A percentile compares a stretch with the other conserved stretches of the same genome.
Conservation (phyloP, 2,888 invertebrate genomes). For the Griposia aprilina region DNA sequence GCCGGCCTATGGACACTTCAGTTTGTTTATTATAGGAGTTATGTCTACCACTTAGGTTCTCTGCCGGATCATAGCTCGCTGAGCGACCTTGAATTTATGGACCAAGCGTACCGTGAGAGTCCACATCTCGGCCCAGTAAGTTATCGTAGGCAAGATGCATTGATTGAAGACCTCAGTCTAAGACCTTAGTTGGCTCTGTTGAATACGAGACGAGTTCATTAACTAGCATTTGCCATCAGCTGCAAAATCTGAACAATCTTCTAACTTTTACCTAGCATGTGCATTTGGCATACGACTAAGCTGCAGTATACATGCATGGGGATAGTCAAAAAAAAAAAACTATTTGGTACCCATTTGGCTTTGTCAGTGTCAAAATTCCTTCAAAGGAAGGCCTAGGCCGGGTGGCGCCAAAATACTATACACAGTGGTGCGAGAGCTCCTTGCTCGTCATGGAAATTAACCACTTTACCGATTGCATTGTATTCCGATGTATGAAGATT, state of each 20-base stretch:
- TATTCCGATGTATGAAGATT: too few species aligned
- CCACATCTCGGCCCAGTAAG: background rate
- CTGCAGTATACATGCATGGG: background rate
- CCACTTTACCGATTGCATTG: background rate
- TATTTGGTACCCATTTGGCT: conserved; percentile 5
- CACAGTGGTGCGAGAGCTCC: background rate
- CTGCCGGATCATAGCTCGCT: background rate
- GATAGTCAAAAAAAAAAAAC: background rate
- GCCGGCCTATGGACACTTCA: background rate
- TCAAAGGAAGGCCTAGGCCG: conserved; percentile 16
- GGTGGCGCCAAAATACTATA: background rate
- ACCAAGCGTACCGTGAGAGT: too few species aligned
- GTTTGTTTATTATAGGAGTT: background rate
- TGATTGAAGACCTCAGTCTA: background rate
- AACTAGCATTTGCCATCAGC: background rate
- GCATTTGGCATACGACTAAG: background rate
- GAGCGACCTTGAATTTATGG: too few species aligned
- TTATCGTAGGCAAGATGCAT: background rate
- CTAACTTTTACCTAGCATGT: background rate
- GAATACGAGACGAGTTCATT: background rate
- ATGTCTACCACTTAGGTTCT: background rate
- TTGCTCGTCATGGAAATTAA: background rate
- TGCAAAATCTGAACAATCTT: background rate
- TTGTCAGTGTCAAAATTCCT: conserved; percentile 14
- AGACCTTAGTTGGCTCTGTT: background rate